Percentiles rank a stretch among this genome's conserved stretches.
Evolutionary conservation across 2,888 invertebrate genomes (phyloP).

Genomic region (Dynastes maya): DNA sequence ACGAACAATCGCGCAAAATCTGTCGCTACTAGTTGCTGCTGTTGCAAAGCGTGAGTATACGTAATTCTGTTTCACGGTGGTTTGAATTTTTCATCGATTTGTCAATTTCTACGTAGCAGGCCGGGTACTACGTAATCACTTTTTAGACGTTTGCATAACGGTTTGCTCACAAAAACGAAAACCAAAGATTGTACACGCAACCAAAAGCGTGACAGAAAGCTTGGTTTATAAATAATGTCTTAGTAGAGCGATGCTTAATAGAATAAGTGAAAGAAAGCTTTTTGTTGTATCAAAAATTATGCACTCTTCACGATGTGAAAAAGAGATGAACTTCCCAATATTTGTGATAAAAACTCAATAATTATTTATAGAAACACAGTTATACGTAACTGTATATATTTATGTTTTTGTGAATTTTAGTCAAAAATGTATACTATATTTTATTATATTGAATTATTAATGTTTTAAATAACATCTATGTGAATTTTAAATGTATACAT

Average conservation of each 20-base stretch:
- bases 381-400: no score
- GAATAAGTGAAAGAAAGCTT: slow-evolving; percentile 32
- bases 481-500: no score
- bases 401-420: no score
- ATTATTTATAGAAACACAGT: slow-evolving; percentile 3
- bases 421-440: no score
- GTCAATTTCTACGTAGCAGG: slow-evolving; percentile 30
- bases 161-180: slow-evolving; percentile 28
- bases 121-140: slow-evolving; percentile 31
- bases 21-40: slow-evolving; percentile 25
- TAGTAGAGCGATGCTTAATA: slow-evolving; percentile 33
- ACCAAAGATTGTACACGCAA: slow-evolving; percentile 35
- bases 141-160: slow-evolving; percentile 39
- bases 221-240: slow-evolving; percentile 34
- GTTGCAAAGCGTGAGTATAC: slow-evolving; percentile 25
- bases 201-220: slow-evolving; percentile 41
- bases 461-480: no score
- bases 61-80: slow-evolving; percentile 45
- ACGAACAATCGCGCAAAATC: slow-evolving; percentile 33
- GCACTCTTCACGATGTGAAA: neutral
- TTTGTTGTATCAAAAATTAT: slow-evolving; percentile 5
- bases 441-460: no score
- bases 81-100: slow-evolving; percentile 43
- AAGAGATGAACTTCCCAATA: slow-evolving; percentile 2
- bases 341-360: neutral